Evolutionary conservation across 1,140 invertebrate genomes (phyloP), one percentile per base, ranked within the genome.

Genomic region (Alviniconcha marisindica): DNA sequence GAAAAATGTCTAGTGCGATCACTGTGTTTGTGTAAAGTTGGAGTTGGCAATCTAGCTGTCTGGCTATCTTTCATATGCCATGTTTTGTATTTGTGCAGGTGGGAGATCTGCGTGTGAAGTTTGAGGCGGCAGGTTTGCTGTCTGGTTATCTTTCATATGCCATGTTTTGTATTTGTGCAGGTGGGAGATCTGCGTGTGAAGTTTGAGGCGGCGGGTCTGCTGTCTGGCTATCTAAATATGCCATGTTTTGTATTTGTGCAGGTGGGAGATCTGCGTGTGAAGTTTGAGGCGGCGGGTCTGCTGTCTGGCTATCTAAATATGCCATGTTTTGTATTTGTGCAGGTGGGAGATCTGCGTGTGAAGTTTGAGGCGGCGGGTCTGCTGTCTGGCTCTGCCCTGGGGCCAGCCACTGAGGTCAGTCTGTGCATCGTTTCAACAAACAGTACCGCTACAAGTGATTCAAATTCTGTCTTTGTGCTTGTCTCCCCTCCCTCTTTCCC

Each of bases 51-150:
- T 21, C 28, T 15, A n/a, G 54, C 28, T 60, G 54, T 60, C n/a
- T n/a, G n/a, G n/a, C n/a, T n/a, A n/a, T n/a, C n/a, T 60, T n/a
- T n/a, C n/a, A n/a, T n/a, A n/a, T n/a, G n/a, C n/a, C n/a, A n/a
- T n/a, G n/a, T n/a, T 66, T 66, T 60, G 15, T 24, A 36, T 79
- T 18, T 76, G 36, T 77, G 14, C 66, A 90, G 89, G 78, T 86
- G 56, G 89, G 89, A 48, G 89, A 90, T 77, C 56, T 88, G 1
- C 83, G 88, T 63, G 79, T 90, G n/a, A 86, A 79, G 71, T 88
- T 89, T 84, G 86, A 87, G 44, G 88, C 86, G 87, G 86, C 89
- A 56, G 89, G 89, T n/a, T 63, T 88, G 24, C 88, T 88, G 85
- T 84, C 85, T 36, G 36, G 81, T 7, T 88, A n/a, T n/a, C 54